Evolutionary conservation across 2,888 invertebrate species (phyloP).

Genomic region (Cacoxenus indagator): DNA sequence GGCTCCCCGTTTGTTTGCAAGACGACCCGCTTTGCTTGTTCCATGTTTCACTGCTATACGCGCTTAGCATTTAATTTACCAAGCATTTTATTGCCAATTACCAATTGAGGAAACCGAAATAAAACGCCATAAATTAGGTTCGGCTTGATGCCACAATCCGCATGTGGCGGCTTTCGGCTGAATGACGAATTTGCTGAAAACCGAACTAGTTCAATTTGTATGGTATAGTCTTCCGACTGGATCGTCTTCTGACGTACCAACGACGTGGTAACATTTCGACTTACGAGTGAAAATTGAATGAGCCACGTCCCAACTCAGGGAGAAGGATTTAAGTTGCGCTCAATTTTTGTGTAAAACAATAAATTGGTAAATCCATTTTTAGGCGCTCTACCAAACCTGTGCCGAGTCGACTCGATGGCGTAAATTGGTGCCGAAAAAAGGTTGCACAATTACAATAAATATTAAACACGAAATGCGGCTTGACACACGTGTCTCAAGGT

Average conservation of each 20-base stretch:
- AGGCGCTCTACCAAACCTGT: not conserved
- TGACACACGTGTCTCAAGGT: not conserved
- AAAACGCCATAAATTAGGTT: constrained; percentile 10
- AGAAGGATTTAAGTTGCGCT: not conserved
- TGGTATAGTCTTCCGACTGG: no score
- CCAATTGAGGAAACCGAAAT: not conserved
- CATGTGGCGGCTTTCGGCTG: not conserved
- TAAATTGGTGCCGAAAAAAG: not conserved
- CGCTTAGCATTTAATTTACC: not conserved
- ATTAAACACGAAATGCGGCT: not conserved
- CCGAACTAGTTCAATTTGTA: no score
- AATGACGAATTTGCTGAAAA: not conserved
- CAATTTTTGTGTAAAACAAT: no score
- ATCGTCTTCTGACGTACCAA: no score
- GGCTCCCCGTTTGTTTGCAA: no score
- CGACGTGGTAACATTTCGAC: no score
- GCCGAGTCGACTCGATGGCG: no score
- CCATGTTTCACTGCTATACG: no score
- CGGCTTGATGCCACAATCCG: not conserved
- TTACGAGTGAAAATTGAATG: not conserved
- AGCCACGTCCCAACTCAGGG: not conserved
- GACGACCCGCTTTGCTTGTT: no score
- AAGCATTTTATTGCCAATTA: not conserved
- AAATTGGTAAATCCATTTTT: constrained; percentile 13
- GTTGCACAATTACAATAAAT: not conserved